Base-by-base conservation (phyloP, 2,797 vertebrate species). In the Anolis apletophallus region DNA sequence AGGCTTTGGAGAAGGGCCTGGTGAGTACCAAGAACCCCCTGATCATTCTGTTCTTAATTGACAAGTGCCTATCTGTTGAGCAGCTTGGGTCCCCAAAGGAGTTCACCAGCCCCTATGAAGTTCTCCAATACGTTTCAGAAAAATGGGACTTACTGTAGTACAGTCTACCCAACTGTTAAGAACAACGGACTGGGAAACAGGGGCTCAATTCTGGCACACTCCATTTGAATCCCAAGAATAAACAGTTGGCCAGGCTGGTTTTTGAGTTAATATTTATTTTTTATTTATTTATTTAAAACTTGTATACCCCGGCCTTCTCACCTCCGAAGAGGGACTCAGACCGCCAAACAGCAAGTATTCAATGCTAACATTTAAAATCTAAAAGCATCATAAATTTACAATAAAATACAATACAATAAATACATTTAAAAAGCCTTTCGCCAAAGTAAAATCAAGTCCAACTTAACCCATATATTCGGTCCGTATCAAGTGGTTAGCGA, bases 1-100 rank as follows among this genome's bases (percentile, higher is more conserved):
- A 91, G 3, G 97, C 97, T 32, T 77, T 95, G 75, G 95, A 95
- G 86, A 95, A 97, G 16, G 98, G 97, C n/a, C 36, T 89, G 91
- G 97, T 97, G 91, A 90, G 96, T 52, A 61, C 68, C 55, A 29
- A 19, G 9, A 54, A 80, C 6, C 14, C 12, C 10, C 34, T 36
- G 5, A 52, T 52, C 12, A 34, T 14, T 3, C 67, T 13, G 16
- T n/a, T 68, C 29, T 23, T 59, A 21, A 12, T 36, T 67, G 61
- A 7, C 16, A 46, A n/a, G 12, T 12, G 8, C 1, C 3, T 5
- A 40, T 50, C 32, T 19, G 5, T 6, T 10, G 10, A 46, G 67
- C 36, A 26, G 2, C 9, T 67, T 76, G 9, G 3, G 12, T 32
- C 67, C n/a, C 3, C 14, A 64, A 26, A 64, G 8, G 19, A 34